phyloP scores from a whole-genome alignment of 2,797 vertebrate genomes.

The Pseudotriccus pelzelni region DNA sequence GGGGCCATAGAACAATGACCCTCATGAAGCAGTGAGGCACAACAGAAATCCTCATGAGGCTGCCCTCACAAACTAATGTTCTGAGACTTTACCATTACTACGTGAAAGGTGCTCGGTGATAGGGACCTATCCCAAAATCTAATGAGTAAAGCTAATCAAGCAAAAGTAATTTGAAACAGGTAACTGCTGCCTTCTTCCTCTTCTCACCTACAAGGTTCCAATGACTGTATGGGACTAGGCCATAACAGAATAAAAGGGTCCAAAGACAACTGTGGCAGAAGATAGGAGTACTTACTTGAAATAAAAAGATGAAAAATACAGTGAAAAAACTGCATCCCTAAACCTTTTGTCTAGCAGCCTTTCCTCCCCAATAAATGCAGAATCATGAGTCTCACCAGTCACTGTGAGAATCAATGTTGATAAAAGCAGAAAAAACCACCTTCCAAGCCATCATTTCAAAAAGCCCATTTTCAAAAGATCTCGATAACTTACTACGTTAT shows the following conservation, averaged over 20 bases:
- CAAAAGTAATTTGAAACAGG: background rate
- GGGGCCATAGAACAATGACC: background rate
- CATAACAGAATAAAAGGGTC: background rate
- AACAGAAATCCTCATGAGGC: background rate
- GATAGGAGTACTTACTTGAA: background rate
- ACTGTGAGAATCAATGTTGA: background rate
- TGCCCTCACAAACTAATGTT: background rate
- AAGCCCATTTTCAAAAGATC: background rate
- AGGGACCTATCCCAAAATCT: background rate
- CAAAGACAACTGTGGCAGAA: background rate
- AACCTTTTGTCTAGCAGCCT: background rate
- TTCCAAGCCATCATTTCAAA: background rate
- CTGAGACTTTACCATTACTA: background rate
- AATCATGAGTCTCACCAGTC: background rate
- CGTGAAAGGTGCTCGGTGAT: background rate
- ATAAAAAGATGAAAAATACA: background rate
- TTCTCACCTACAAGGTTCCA: background rate
- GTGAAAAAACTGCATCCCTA: background rate
- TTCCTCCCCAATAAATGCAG: background rate
- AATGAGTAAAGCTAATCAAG: background rate
- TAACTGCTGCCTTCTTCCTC: background rate
- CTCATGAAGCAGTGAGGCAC: background rate
- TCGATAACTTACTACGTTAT: background rate
- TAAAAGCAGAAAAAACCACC: background rate
- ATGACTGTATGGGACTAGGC: background rate